Evolutionary conservation across 2,797 vertebrate species (phyloP).

Genomic region (Miichthys miiuy): DNA sequence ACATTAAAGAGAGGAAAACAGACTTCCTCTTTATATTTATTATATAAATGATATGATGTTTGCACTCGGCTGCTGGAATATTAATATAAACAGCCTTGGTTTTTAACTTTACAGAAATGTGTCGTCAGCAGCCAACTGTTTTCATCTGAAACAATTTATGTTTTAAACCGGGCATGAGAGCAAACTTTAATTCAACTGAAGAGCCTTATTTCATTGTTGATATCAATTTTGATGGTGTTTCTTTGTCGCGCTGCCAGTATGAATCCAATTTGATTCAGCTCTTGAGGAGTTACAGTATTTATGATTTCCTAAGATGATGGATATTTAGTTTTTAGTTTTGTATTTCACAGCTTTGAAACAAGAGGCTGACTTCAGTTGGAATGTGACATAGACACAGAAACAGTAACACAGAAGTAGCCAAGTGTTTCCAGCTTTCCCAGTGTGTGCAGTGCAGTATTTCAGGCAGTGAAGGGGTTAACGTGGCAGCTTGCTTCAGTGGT

Average conservation of each 20-base stretch:
- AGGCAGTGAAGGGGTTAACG: slow-evolving; percentile 62
- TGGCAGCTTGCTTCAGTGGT: slow-evolving; percentile 60
- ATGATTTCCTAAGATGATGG: slow-evolving; percentile 8
- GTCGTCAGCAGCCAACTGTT: not conserved
- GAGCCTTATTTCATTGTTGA: slow-evolving; percentile 6
- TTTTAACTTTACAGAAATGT: not conserved
- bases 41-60: not conserved
- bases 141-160: not conserved
- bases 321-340: not conserved
- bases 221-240: not conserved
- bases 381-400: not conserved
- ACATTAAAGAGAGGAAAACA: not conserved
- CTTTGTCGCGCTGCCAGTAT: not conserved
- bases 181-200: not conserved
- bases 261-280: not conserved
- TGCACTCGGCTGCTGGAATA: not conserved
- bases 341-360: not conserved
- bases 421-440: not conserved
- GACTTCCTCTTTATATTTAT: not conserved
- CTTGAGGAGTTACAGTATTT: not conserved
- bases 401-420: not conserved
- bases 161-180: slow-evolving; percentile 4
- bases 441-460: slow-evolving; percentile 51
- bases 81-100: not conserved
- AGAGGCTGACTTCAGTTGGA: not conserved